phyloP scores from a whole-genome alignment of 2,888 invertebrate genomes.

The Dioctria rufipes region DNA sequence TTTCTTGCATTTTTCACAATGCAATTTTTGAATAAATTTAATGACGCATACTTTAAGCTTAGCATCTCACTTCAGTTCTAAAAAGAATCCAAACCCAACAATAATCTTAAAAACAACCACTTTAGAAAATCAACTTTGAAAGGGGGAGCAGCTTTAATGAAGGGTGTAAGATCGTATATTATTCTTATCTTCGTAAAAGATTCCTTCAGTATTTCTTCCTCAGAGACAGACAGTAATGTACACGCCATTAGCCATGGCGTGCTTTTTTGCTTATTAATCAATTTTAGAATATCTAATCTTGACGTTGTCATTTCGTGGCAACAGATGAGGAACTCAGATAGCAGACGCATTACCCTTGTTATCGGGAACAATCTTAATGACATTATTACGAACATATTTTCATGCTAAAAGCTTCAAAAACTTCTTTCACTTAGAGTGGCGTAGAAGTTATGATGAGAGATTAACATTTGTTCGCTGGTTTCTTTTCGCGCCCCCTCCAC shows the following conservation, averaged over 20 bases:
- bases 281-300: slow-evolving; percentile 23
- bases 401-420: slow-evolving; percentile 10
- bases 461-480: neutral
- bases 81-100: no score
- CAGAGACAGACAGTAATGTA: no score
- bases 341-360: slow-evolving; percentile 21
- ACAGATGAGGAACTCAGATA: slow-evolving; percentile 15
- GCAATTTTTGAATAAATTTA: no score
- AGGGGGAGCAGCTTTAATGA: no score
- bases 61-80: no score
- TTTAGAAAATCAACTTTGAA: no score
- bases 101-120: no score
- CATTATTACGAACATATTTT: slow-evolving; percentile 27
- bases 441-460: neutral
- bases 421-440: neutral
- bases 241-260: slow-evolving; percentile 19
- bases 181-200: no score
- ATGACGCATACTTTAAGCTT: no score
- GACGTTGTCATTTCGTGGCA: neutral
- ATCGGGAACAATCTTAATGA: slow-evolving; percentile 42
- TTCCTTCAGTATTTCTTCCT: no score
- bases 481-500: neutral
- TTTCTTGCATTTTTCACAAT: no score
- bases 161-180: no score
- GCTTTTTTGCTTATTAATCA: slow-evolving; percentile 32